Conservation (phyloP, 92 coral and sea anemone species). For the Porites rus region DNA sequence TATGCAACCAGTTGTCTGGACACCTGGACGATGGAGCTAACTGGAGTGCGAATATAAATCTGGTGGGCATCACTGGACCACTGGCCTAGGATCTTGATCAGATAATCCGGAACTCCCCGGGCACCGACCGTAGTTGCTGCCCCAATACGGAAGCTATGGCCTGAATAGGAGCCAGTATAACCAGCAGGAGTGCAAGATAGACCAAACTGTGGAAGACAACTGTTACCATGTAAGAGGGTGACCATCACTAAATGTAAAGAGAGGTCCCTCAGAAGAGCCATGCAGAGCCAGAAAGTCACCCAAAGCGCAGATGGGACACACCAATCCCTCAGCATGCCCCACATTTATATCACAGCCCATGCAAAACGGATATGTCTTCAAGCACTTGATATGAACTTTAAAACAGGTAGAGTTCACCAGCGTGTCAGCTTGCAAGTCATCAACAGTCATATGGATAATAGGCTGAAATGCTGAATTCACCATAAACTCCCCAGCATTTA, state of each 20-base stretch:
- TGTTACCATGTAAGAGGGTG: slow-evolving; percentile 56
- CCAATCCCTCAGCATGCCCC: not conserved
- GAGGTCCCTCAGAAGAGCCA: slow-evolving; percentile 9
- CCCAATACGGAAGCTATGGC: slow-evolving; percentile 74
- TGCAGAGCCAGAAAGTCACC: not conserved
- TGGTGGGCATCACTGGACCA: slow-evolving; percentile 34
- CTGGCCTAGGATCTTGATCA: not conserved
- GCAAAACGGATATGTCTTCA: not conserved
- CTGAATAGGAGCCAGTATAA: slow-evolving; percentile 49
- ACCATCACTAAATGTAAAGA: slow-evolving; percentile 51
- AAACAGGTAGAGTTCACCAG: too few relatives aligned
- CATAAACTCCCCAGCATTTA: too few relatives aligned
- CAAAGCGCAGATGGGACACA: not conserved
- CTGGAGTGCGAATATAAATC: slow-evolving; percentile 4
- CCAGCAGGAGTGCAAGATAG: slow-evolving; percentile 41
- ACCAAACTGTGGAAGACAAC: slow-evolving; percentile 36
- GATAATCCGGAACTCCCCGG: slow-evolving; percentile 40
- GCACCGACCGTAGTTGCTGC: slow-evolving; percentile 67
- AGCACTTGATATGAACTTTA: not conserved
- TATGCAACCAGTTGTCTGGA: slow-evolving; percentile 1
- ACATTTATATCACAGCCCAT: not conserved
- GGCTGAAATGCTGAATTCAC: too few relatives aligned
- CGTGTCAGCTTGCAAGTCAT: too few relatives aligned
- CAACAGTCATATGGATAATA: too few relatives aligned
- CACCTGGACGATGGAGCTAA: not conserved